phyloP scores from a whole-genome alignment of 2,797 vertebrate genomes.

The Propithecus perrieri region DNA sequence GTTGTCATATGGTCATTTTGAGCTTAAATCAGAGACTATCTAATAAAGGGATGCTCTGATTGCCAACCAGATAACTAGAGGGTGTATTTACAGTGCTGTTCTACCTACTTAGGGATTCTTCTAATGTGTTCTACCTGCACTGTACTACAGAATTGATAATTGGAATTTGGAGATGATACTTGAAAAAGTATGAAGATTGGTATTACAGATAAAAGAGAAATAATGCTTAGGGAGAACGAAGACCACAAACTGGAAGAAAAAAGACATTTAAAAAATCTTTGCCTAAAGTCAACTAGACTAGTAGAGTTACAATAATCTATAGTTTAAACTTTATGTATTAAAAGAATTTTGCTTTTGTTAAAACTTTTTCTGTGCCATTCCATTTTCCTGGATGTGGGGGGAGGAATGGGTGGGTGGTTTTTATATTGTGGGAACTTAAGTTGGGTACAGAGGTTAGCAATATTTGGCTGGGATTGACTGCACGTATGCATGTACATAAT shows the following conservation, averaged over 20 bases:
- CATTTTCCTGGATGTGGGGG: not conserved
- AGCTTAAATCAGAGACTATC: not conserved
- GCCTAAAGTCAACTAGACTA: not conserved
- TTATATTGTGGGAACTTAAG: not conserved
- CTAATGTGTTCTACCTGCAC: not conserved
- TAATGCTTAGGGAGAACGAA: not conserved
- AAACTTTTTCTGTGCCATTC: not conserved
- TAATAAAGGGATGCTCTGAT: not conserved
- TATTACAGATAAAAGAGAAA: not conserved
- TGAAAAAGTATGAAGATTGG: not conserved
- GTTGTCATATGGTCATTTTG: constrained; percentile 1
- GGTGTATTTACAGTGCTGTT: not conserved
- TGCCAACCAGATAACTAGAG: not conserved
- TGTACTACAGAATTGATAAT: not conserved
- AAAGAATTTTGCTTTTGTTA: not conserved
- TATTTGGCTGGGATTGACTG: not conserved
- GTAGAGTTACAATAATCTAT: not conserved
- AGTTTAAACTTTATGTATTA: not conserved
- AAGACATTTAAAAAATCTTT: not conserved
- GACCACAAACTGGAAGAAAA: not conserved
- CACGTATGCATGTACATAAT: not conserved
- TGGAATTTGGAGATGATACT: not conserved
- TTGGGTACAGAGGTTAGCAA: not conserved
- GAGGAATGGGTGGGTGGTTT: not conserved
- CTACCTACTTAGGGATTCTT: not conserved